Conservation (phyloP, 1,140 invertebrate species). For the Microplitis mediator region DNA sequence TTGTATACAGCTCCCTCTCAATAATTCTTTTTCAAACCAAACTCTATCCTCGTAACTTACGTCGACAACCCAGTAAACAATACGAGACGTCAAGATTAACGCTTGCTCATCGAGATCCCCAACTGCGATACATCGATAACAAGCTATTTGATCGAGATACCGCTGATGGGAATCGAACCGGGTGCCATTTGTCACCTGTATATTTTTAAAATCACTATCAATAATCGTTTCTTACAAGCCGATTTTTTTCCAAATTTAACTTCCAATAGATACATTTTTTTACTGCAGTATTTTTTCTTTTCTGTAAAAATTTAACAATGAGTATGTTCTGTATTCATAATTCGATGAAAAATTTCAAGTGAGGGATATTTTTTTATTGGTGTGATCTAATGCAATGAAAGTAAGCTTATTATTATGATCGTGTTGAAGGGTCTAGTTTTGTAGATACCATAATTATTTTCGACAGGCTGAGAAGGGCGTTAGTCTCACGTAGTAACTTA, state of each 20-base stretch:
- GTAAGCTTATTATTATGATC: not conserved
- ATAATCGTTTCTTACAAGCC: not conserved
- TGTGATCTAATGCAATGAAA: slow-evolving; percentile 5
- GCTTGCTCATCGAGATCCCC: not conserved
- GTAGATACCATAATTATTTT: slow-evolving; percentile 18
- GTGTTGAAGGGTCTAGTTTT: not conserved
- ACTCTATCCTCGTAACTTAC: slow-evolving; percentile 40
- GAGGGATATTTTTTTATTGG: not conserved
- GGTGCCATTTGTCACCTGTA: not conserved
- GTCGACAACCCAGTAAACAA: slow-evolving; percentile 33
- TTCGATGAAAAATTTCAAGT: not conserved
- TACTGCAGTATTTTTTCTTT: no score
- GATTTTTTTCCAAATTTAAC: no score
- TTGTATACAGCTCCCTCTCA: slow-evolving; percentile 17
- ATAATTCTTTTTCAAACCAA: slow-evolving; percentile 4
- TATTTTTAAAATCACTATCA: not conserved
- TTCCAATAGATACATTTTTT: no score
- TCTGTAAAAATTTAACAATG: no score
- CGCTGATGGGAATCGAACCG: not conserved
- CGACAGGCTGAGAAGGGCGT: slow-evolving; percentile 1
- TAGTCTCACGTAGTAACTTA: no score
- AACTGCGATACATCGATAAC: not conserved
- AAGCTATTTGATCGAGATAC: not conserved
- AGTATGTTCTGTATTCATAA: no score
- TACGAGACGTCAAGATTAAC: slow-evolving; percentile 1